Conservation (phyloP, 2,888 invertebrate genomes). For the Bellardia bayeri region DNA sequence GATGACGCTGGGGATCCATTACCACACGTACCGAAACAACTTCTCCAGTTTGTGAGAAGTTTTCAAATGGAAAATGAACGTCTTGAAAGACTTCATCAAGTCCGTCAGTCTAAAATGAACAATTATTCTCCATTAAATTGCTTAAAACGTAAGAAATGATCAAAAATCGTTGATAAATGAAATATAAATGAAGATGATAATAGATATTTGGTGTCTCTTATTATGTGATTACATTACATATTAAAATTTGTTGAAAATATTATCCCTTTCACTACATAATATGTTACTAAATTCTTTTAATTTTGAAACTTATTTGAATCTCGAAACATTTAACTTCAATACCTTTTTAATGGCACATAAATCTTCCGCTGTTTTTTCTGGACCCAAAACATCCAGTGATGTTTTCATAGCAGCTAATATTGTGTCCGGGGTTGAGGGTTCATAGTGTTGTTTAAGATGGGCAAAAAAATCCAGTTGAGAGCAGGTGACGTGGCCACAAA, state of each 20-base stretch:
- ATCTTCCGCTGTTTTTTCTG: conserved; percentile 61
- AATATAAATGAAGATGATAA: too few relatives aligned
- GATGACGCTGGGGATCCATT: conserved; percentile 66
- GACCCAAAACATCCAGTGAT: conserved; percentile 66
- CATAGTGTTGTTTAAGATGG: conserved; percentile 93
- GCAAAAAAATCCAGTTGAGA: conserved; percentile 94
- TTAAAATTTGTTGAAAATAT: too few relatives aligned
- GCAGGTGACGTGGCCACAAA: conserved; percentile 90
- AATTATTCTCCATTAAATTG: too few relatives aligned
- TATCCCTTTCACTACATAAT: too few relatives aligned
- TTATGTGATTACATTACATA: too few relatives aligned
- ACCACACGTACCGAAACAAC: conserved; percentile 67
- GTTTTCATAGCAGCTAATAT: conserved; percentile 73
- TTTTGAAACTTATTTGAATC: not conserved
- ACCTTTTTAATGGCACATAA: conserved; percentile 73
- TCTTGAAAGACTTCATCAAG: conserved; percentile 80
- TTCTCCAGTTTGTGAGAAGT: conserved; percentile 77
- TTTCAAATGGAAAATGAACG: conserved; percentile 82
- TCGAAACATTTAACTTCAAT: not conserved
- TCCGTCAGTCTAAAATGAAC: conserved; percentile 63
- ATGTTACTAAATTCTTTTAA: too few relatives aligned
- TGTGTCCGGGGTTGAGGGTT: conserved; percentile 84
- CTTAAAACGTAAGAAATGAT: too few relatives aligned
- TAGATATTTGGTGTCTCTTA: too few relatives aligned
- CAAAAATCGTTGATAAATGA: too few relatives aligned